phyloP scores from a whole-genome alignment of 2,888 invertebrate species.

The Eueremaeus valkanovi region DNA sequence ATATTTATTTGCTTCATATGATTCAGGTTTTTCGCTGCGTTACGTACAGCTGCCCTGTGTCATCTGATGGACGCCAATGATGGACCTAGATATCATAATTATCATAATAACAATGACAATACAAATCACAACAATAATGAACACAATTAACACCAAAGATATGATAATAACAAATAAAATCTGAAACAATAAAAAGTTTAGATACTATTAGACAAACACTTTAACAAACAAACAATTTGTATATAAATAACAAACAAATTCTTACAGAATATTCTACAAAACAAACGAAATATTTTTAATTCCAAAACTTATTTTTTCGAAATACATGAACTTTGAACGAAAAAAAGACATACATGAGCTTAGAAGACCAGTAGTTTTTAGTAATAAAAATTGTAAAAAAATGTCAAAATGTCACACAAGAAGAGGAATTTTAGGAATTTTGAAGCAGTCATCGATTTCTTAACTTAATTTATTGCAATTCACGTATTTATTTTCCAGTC shows the following conservation, averaged over 20 bases:
- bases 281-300: too few species aligned
- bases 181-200: conserved; percentile 9
- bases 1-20: background rate
- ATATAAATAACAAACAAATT: background rate
- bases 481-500: background rate
- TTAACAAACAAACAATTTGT: conserved; percentile 25
- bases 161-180: background rate
- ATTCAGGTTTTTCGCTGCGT: conserved; percentile 46
- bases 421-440: background rate
- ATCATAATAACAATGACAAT: background rate
- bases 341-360: background rate
- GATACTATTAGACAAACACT: background rate
- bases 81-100: background rate
- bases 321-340: background rate
- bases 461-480: conserved; percentile 30
- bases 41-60: conserved; percentile 49
- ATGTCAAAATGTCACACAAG: background rate
- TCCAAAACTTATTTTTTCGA: too few species aligned
- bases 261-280: conserved; percentile 4
- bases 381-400: background rate
- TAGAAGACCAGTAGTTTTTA: background rate
- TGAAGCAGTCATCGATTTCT: conserved; percentile 22
- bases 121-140: background rate
- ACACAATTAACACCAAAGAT: conserved; percentile 13
- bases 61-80: conserved; percentile 42